Evolutionary conservation across 2,888 invertebrate genomes (phyloP).

Genomic region (Coleophora flavipennella): DNA sequence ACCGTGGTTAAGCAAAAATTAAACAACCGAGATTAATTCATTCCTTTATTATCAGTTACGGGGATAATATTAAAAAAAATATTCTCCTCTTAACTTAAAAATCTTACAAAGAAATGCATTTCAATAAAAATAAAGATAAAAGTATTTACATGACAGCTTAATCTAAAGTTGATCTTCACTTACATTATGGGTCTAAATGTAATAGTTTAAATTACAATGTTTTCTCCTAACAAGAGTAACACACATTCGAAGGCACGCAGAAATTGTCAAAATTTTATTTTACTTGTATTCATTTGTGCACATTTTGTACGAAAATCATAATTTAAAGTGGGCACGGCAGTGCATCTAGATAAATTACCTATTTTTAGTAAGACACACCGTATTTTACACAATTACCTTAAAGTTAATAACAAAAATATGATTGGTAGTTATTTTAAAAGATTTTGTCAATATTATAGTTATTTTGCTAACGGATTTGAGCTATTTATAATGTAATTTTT

Average conservation of each 20-base stretch:
- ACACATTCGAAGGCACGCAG: conserved; percentile 47
- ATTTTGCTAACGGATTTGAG: too few relatives aligned
- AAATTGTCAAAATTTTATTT: conserved; percentile 9
- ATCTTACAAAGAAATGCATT: conserved; percentile 68
- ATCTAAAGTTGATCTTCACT: conserved; percentile 23
- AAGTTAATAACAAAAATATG: too few relatives aligned
- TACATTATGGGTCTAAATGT: conserved; percentile 18
- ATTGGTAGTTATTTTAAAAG: too few relatives aligned
- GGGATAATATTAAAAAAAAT: conserved; percentile 64
- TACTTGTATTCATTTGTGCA: conserved; percentile 25
- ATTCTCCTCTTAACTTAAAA: conserved; percentile 56
- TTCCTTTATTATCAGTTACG: conserved; percentile 69
- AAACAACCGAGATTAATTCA: conserved; percentile 35
- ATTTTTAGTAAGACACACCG: too few relatives aligned
- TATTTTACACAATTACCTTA: too few relatives aligned
- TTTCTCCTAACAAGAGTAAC: conserved; percentile 28
- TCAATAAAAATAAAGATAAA: conserved; percentile 66
- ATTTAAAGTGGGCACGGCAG: conserved; percentile 56
- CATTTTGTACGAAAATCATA: conserved; percentile 15
- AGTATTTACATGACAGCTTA: conserved; percentile 55
- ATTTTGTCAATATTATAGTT: too few relatives aligned
- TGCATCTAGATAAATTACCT: too few relatives aligned
- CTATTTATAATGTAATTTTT: too few relatives aligned
- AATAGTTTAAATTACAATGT: conserved; percentile 54
- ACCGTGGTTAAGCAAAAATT: conserved; percentile 3